These are phyloP conservation scores for Slavum lentiscoides DNA, from an alignment of 2,888 invertebrate genomes.

Conservation along the genomic window DNA sequence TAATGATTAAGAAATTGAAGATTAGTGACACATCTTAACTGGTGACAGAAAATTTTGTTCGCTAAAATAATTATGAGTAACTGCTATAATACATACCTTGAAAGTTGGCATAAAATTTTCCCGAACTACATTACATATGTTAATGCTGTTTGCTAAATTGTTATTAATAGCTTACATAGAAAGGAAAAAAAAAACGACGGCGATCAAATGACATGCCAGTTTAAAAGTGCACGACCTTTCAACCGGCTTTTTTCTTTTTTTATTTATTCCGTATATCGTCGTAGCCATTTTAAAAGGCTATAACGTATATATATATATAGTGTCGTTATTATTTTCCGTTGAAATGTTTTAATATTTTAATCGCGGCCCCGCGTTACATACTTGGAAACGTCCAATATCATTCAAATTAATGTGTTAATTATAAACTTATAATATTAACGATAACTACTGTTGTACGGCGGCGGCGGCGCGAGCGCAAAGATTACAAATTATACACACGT, in stretches of 20 bases:
- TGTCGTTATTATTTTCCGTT: constrained; percentile 6
- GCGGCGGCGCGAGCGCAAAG: background rate
- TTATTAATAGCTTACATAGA: background rate
- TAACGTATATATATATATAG: too few species aligned
- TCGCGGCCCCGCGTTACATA: background rate
- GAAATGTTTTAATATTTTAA: background rate
- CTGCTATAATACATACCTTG: too few species aligned
- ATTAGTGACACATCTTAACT: too few species aligned
- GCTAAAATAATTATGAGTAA: too few species aligned
- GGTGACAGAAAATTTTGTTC: too few species aligned
- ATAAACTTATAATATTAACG: background rate
- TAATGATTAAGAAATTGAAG: too few species aligned
- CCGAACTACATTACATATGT: too few species aligned
- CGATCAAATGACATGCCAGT: constrained; percentile 17
- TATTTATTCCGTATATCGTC: background rate
- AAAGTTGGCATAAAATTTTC: too few species aligned
- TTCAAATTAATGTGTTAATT: constrained; percentile 5
- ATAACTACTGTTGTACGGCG: background rate
- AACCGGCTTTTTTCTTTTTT: background rate
- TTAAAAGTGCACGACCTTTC: constrained; percentile 33
- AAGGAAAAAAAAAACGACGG: background rate
- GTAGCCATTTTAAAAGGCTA: background rate
- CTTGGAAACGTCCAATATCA: background rate
- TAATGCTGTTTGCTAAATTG: background rate
- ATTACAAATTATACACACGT: constrained; percentile 1